Percentiles rank a stretch among this genome's conserved stretches.
Evolutionary conservation across 2,888 invertebrate genomes (phyloP).

Genomic region (Limnephilus marmoratus): DNA sequence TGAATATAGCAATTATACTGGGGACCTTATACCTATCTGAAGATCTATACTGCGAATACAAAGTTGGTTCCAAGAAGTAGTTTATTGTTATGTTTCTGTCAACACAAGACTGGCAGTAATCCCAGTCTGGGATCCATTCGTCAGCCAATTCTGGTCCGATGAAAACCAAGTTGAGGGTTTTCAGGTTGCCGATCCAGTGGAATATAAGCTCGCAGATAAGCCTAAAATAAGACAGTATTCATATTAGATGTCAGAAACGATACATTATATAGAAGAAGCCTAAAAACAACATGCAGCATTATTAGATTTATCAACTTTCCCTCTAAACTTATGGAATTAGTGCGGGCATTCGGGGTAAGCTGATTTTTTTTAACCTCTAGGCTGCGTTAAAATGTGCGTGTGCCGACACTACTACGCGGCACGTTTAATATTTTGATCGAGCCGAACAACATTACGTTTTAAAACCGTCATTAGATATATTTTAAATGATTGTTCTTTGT

Average conservation of each 20-base stretch:
- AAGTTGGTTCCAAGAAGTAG: constrained; percentile 38
- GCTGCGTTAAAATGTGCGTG: no score
- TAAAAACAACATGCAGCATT: constrained; percentile 2
- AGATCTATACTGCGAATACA: constrained; percentile 58
- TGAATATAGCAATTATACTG: constrained; percentile 58
- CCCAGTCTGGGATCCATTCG: constrained; percentile 41
- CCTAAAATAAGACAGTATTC: constrained; percentile 50
- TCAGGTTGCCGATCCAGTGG: constrained; percentile 69
- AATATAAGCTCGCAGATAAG: constrained; percentile 69
- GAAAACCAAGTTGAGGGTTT: constrained; percentile 67
- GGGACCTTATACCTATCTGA: constrained; percentile 44
- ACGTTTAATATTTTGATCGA: no score
- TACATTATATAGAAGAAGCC: background rate
- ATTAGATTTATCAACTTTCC: background rate
- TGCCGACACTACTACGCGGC: no score
- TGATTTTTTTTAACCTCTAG: background rate
- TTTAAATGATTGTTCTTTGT: no score
- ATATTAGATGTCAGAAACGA: constrained; percentile 55
- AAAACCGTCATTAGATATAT: no score
- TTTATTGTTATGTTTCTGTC: constrained; percentile 45
- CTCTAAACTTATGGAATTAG: background rate
- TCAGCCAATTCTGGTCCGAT: constrained; percentile 69
- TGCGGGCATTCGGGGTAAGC: background rate
- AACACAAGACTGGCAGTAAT: constrained; percentile 53
- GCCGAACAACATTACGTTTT: no score